Base-by-base conservation (phyloP, 2,797 vertebrate species). In the Capromys pilorides region DNA sequence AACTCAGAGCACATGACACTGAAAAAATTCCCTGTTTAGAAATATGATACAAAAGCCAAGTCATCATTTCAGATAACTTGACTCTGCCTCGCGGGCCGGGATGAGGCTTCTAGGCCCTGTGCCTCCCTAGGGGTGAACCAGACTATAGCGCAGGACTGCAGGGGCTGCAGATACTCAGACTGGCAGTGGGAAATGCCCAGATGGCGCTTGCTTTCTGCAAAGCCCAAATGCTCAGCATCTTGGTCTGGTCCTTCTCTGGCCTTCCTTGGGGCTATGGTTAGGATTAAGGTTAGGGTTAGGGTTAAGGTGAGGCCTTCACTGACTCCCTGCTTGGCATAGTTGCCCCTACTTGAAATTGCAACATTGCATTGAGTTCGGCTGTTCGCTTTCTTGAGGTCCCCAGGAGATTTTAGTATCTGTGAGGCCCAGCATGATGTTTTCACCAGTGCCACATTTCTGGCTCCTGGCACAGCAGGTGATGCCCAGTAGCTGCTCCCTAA, bases 1-100 rank as follows among this genome's bases (percentile, higher is more conserved):
- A 94, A 96, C 93, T 96, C 45, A 33, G 64, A 45, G 93, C 87
- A 94, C 66, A 49, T 81, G 95, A 80, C 62, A 81, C 51, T 94
- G 78, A 62, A 90, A 86, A 83, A 94, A 93, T 26, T 82, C 16
- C 6, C 19, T n/a, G 51, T 97, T 97, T 96, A 95, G 95, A 91
- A 24, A 67, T 90, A 79, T 33, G 73, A 89, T 83, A 59, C n/a
- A 88, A 96, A 86, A 88, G 91, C 86, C 71, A 95, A 95, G 22
- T 59, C 93, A 85, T 96, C 80, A 9, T 94, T 77, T 89, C n/a
- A 93, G 57, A 96, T 95, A 86, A 91, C 59, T 71, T 69, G 3
- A 51, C 66, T 95, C 39, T 73, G 49, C 61, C 45, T 94, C 91
- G 1, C 11, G 62, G 26, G 81, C 4, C 59, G 19, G 19, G 33